Base-by-base conservation (phyloP, 2,888 invertebrate species). In the Girardia tigrina region DNA sequence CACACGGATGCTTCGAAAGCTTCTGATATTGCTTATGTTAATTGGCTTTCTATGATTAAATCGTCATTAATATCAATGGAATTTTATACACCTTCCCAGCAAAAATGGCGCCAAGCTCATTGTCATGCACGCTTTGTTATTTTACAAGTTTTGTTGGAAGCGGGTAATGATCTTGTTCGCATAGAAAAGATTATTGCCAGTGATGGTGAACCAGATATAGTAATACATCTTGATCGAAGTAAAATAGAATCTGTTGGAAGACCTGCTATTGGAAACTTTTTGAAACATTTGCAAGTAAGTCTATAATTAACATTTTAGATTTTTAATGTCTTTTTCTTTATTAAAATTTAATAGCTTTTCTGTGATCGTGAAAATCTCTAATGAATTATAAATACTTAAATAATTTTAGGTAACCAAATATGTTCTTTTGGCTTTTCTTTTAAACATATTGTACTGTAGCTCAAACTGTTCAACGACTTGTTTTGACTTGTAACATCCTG, bases 1-100 rank as follows among this genome's bases (percentile, higher is more conserved):
- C 88, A 90, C 81, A 26, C 20, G 1, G 89, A 89, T 79, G 90
- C 89, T 1, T 87, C 89, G 26, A 78, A 82, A 77, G 90, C 90
- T 69, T 89, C 91, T 77, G 88, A 91, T 79, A 89, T 95, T 29
- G 88, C 89, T 73, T 95, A 94, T 83, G 89, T 91, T 1, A 94
- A 94, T 86, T 97, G 95, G 95, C 85, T 95, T 77, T 90, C 89
- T 78, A 86, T 94, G 81, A 87, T 92, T 77, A 91, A 91, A 88
- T 90, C 89, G 80, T 94, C 92, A 0, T 89, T 90, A 78, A 90
- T 90, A 6, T 90, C 91, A 1, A 84, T 90, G 76, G 94, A 94
- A 85, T 90, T 91, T 89, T 95, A 92, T 86, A 90, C 92, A 80
- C 91, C 94, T 0, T 87, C 89, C 73, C 90, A 90, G 0, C 87